A percentile compares a stretch with the other conserved stretches of the same genome.
These are phyloP conservation scores for Chrysemys picta DNA, from an alignment of 2,113 vertebrate genomes.

Conservation along the genomic window DNA sequence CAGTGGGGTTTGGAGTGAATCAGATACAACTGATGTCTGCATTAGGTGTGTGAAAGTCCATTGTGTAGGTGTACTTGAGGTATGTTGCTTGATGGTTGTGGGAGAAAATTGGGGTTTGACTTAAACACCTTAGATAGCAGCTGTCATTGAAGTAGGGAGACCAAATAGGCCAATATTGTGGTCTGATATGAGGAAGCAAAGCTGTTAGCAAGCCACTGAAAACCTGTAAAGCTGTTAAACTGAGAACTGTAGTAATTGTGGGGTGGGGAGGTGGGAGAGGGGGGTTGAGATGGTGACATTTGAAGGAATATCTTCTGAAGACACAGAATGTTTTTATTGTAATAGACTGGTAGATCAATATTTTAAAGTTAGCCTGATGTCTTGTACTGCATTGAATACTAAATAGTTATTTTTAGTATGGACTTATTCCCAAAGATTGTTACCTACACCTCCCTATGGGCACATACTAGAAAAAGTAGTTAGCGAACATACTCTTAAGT, in stretches of 20 bases:
- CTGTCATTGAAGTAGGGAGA: neutral
- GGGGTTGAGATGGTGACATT: neutral
- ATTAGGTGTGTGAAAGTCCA: neutral
- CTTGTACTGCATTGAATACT: neutral
- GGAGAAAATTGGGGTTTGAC: neutral
- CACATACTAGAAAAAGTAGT: neutral
- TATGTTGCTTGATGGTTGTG: neutral
- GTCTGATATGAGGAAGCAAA: neutral
- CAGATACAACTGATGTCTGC: neutral
- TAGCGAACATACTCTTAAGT: neutral
- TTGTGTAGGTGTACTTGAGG: neutral
- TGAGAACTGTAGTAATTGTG: neutral
- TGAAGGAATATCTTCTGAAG: neutral
- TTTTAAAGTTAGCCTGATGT: neutral
- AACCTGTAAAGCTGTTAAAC: neutral
- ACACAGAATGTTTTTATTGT: neutral
- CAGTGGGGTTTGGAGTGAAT: neutral
- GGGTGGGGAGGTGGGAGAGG: too few relatives aligned
- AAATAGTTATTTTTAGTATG: neutral
- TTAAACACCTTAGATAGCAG: neutral
- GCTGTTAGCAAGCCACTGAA: neutral
- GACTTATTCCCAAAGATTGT: neutral
- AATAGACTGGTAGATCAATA: neutral
- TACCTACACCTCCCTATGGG: neutral
- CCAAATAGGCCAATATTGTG: neutral